Evolutionary conservation across 2,797 vertebrate species (phyloP).

Genomic region (Pangasius sanitwongsei): DNA sequence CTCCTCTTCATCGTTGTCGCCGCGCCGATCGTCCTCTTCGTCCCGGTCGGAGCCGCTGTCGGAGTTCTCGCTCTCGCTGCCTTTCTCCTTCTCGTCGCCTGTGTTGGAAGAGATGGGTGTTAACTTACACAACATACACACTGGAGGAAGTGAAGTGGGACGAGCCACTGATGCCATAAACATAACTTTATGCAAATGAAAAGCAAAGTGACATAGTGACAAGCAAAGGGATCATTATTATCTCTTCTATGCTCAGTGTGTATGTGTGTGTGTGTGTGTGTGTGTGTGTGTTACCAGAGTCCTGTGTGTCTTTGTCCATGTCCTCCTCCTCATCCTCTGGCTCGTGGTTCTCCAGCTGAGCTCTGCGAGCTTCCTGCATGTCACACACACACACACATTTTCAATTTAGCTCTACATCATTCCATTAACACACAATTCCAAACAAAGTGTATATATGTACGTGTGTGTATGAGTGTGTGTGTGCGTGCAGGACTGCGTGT

Average conservation of each 20-base stretch:
- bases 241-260: neutral
- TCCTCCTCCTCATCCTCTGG: constrained; percentile 95
- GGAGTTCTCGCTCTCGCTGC: constrained; percentile 86
- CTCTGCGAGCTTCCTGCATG: constrained; percentile 87
- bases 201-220: neutral
- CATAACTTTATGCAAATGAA: neutral
- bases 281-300: constrained; percentile 78
- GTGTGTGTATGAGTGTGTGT: too few species aligned
- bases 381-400: constrained; percentile 39
- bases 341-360: constrained; percentile 95
- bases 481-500: neutral
- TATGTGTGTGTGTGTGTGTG: neutral
- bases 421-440: neutral
- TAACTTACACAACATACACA: neutral
- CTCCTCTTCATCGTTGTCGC: constrained; percentile 61
- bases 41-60: constrained; percentile 78
- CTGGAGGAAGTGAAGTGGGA: neutral
- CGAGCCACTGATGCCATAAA: neutral
- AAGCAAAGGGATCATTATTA: neutral
- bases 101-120: neutral
- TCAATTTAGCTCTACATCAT: neutral
- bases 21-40: constrained; percentile 75
- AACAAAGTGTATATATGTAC: neutral
- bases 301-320: constrained; percentile 77
- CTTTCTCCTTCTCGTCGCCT: constrained; percentile 65